Conservation (phyloP, 2,888 invertebrate genomes). For the Hypomecis atomaria region DNA sequence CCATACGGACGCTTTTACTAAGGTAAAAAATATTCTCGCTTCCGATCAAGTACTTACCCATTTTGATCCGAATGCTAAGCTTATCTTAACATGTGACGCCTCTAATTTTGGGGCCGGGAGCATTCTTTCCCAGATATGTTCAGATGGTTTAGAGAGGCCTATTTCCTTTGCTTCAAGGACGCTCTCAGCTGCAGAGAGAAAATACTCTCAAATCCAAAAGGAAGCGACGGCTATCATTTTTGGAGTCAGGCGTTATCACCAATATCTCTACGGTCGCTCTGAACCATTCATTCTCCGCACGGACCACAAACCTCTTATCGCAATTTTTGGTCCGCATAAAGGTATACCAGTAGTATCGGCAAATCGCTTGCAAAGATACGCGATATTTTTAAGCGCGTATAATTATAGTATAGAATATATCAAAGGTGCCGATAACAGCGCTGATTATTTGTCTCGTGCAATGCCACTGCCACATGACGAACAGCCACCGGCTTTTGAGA, state of each 20-base stretch:
- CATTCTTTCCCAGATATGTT: constrained; percentile 32
- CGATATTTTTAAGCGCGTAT: constrained; percentile 45
- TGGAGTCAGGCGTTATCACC: constrained; percentile 41
- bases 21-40: constrained; percentile 21
- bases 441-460: constrained; percentile 15
- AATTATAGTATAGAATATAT: constrained; percentile 49
- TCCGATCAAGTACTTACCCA: constrained; percentile 42
- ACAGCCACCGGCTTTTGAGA: background rate
- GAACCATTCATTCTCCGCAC: constrained; percentile 38
- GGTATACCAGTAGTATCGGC: constrained; percentile 48
- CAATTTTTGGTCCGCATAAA: constrained; percentile 44
- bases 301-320: constrained; percentile 3
- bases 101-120: constrained; percentile 32
- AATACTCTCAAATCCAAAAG: constrained; percentile 46
- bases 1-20: constrained; percentile 14
- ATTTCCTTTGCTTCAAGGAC: constrained; percentile 22
- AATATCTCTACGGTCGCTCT: constrained; percentile 46
- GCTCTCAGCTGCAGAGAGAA: constrained; percentile 35
- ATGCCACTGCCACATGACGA: background rate
- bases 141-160: constrained; percentile 21
- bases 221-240: constrained; percentile 48
- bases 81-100: constrained; percentile 45
- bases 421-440: constrained; percentile 42
- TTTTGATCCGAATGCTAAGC: constrained; percentile 36
- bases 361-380: constrained; percentile 45